Base-by-base conservation (phyloP, 92 coral and sea anemone species). In the Epizoanthus fatuus region DNA sequence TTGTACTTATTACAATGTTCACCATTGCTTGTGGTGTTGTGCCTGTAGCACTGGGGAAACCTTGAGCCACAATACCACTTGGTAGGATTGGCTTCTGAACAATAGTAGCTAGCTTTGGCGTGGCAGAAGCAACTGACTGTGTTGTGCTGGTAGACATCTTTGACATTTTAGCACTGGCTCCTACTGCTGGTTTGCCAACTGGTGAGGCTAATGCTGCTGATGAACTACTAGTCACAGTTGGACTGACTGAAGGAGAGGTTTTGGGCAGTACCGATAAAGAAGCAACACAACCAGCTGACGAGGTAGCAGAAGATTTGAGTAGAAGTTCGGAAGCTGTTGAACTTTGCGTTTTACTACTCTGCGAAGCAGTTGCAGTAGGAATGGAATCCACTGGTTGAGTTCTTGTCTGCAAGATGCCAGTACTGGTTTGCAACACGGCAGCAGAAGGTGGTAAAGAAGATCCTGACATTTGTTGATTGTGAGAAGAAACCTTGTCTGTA, bases 51-150 rank as follows among this genome's bases (percentile, higher is more conserved):
- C 64, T 74, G 64, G 63, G 10, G 35, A 52, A 25, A 17, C 82
- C 70, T 42, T 59, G 82, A 60, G 70, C 82, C 57, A 42, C 57
- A 42, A 77, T 19, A 59, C 70, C 71, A 44, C 82, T 77, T 20
- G 71, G 82, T 14, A 77, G 42, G 47, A 60, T 60, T 42, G 82
- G 82, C 63, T 77, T 77, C 82, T 77, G 82, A 62, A 62, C 38
- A 39, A 77, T 44, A 22, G 69, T 77, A 47, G 82, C 82, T 77
- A 77, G 44, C 51, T 77, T 77, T 29, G 82, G 82, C 58, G 57
- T 3, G 13, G 51, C 49, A 60, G 68, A 42, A 59, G 57, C 70
- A 60, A 17, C 57, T 60, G 70, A 6, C 8, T 77, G 57, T 44
- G 82, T 19, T 22, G 53, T 15, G 47, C 5, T 22, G 37, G 82